phyloP scores from a whole-genome alignment of 2,888 invertebrate species.

The Lysandra bellargus region DNA sequence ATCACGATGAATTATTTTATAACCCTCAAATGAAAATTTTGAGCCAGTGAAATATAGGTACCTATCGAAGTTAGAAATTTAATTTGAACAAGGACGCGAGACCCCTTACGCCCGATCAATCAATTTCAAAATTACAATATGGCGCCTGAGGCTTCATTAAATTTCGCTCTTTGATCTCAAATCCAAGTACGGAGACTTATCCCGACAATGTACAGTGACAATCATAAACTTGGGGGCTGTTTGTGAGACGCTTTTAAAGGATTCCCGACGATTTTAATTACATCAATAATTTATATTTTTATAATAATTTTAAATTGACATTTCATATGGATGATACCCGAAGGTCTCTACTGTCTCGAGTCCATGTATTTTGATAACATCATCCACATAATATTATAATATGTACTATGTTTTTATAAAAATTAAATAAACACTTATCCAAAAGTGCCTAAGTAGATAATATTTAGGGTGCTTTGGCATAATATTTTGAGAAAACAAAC shows the following conservation, averaged over 20 bases:
- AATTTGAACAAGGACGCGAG: constrained; percentile 32
- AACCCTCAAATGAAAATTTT: constrained; percentile 26
- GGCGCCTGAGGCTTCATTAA: constrained; percentile 50
- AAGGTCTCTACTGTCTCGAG: too few species aligned
- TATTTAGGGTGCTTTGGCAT: too few species aligned
- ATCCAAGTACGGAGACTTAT: constrained; percentile 30
- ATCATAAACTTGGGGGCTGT: constrained; percentile 1
- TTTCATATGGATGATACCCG: not conserved
- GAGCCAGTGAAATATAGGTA: constrained; percentile 13
- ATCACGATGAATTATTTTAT: constrained; percentile 22
- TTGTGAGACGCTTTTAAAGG: constrained; percentile 9
- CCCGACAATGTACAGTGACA: constrained; percentile 26
- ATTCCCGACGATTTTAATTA: not conserved
- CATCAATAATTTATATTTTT: not conserved
- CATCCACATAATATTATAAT: too few species aligned
- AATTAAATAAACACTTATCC: too few species aligned
- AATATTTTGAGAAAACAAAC: too few species aligned
- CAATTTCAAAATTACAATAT: constrained; percentile 34
- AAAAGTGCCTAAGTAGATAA: too few species aligned
- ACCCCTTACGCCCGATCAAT: constrained; percentile 35
- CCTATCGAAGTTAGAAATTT: constrained; percentile 24
- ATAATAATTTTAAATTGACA: not conserved
- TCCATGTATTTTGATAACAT: too few species aligned
- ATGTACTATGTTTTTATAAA: too few species aligned
- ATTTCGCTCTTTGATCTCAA: constrained; percentile 54